These are phyloP conservation scores for Germaria angustata DNA, from an alignment of 2,888 invertebrate species.

Conservation along the genomic window DNA sequence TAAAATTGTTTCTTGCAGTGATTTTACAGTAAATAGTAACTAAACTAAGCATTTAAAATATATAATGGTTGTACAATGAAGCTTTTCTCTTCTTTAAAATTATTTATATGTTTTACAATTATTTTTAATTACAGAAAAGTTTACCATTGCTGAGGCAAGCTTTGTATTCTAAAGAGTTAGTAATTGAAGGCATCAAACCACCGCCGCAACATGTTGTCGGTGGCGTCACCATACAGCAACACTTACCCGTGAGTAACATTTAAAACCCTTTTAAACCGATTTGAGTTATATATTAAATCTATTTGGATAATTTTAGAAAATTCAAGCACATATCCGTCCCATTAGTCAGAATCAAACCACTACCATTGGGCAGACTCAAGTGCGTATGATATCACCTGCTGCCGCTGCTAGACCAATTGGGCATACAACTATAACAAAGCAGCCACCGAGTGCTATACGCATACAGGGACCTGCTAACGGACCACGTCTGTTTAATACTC, in stretches of 20 bases:
- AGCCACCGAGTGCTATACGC: slow-evolving; percentile 76
- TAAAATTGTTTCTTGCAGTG: too few species aligned
- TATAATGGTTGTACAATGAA: too few species aligned
- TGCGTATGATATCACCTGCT: slow-evolving; percentile 83
- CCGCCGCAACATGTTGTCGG: slow-evolving; percentile 87
- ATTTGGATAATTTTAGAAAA: slow-evolving; percentile 73
- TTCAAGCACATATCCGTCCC: slow-evolving; percentile 81
- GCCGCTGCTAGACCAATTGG: slow-evolving; percentile 78
- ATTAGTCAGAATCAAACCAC: slow-evolving; percentile 81
- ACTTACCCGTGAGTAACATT: slow-evolving; percentile 76
- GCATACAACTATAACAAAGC: slow-evolving; percentile 80
- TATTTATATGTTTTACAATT: too few species aligned
- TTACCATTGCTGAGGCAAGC: slow-evolving; percentile 95
- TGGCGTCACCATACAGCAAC: slow-evolving; percentile 79
- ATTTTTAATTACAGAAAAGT: slow-evolving; percentile 87
- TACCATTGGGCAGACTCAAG: slow-evolving; percentile 82
- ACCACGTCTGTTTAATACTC: slow-evolving; percentile 76
- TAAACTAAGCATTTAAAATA: too few species aligned
- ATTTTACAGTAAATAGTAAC: too few species aligned
- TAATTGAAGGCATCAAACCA: slow-evolving; percentile 96
- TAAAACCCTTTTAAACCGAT: background rate
- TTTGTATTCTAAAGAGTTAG: slow-evolving; percentile 92
- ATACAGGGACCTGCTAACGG: slow-evolving; percentile 76
- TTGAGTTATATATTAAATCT: background rate
- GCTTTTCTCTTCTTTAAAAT: too few species aligned